Conservation (phyloP, 2,113 vertebrate genomes). For the Cynocephalus volans region DNA sequence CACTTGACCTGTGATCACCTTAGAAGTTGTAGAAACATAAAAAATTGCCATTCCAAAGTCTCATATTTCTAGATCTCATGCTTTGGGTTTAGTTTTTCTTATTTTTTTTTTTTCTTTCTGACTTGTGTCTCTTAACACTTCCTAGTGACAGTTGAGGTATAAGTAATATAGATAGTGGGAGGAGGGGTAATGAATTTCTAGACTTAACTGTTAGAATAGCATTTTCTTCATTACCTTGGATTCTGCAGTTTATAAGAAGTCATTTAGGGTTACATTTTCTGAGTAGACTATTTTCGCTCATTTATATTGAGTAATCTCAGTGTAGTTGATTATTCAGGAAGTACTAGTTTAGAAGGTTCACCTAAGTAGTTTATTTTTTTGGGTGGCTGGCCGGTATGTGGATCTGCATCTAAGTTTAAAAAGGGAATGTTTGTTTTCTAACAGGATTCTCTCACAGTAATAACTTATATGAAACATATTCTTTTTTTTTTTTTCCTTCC, state of each 20-base stretch:
- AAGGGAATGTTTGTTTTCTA: constrained; percentile 5
- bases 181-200: not conserved
- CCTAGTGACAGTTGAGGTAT: not conserved
- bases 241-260: constrained; percentile 40
- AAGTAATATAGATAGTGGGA: constrained; percentile 20
- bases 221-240: constrained; percentile 3
- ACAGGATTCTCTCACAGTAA: not conserved
- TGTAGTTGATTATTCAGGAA: constrained; percentile 30
- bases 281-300: not conserved
- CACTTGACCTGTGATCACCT: not conserved
- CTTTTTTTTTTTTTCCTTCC: not conserved
- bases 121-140: not conserved
- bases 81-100: constrained; percentile 24
- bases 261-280: constrained; percentile 39
- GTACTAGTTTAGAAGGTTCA: not conserved
- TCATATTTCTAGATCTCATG: constrained; percentile 10
- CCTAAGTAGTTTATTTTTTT: not conserved
- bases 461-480: not conserved
- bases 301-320: constrained; percentile 49
- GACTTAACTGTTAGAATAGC: not conserved
- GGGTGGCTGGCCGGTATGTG: too few relatives aligned
- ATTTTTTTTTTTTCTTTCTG: not conserved
- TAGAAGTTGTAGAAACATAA: constrained; percentile 39
- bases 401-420: not conserved
- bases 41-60: not conserved